phyloP scores from a whole-genome alignment of 2,888 invertebrate species.

The Steinernema carpocapsae region DNA sequence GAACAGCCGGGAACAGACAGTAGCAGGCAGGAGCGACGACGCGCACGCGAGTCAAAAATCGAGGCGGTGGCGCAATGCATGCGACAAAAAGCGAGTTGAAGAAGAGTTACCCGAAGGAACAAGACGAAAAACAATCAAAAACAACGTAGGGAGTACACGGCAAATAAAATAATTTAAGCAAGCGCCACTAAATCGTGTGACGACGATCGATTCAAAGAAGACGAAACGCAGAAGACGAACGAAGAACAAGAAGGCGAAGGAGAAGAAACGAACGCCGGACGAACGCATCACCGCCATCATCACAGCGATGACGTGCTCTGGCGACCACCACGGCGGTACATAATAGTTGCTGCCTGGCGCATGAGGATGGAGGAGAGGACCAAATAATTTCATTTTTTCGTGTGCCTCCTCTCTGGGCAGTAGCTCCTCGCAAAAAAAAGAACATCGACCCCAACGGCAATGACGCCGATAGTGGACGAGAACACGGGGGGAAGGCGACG shows the following conservation, averaged over 20 bases:
- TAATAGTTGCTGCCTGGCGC: constrained; percentile 29
- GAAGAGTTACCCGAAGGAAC: constrained; percentile 10
- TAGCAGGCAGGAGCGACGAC: not conserved
- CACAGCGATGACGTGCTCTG: constrained; percentile 24
- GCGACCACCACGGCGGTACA: constrained; percentile 21
- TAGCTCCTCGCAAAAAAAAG: constrained; percentile 8
- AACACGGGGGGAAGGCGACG: constrained; percentile 5
- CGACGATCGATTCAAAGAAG: constrained; percentile 5
- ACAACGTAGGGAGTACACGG: constrained; percentile 17
- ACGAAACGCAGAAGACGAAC: not conserved
- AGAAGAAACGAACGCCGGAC: constrained; percentile 16
- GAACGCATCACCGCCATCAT: not conserved
- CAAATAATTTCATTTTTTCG: constrained; percentile 30
- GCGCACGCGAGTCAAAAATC: not conserved
- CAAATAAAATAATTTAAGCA: constrained; percentile 34
- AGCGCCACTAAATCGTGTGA: constrained; percentile 27
- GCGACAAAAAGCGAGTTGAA: not conserved
- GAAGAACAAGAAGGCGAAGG: constrained; percentile 1
- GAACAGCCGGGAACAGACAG: not conserved
- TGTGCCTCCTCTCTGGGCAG: constrained; percentile 27
- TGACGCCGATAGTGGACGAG: constrained; percentile 11
- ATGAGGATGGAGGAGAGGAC: constrained; percentile 28
- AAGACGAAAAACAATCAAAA: constrained; percentile 12
- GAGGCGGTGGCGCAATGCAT: not conserved
- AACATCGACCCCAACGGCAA: constrained; percentile 34